Percentiles rank a stretch among this genome's conserved stretches.
These are phyloP conservation scores for Crocodylus rhombifer DNA, from an alignment of 2,797 vertebrate species.

Conservation along the genomic window DNA sequence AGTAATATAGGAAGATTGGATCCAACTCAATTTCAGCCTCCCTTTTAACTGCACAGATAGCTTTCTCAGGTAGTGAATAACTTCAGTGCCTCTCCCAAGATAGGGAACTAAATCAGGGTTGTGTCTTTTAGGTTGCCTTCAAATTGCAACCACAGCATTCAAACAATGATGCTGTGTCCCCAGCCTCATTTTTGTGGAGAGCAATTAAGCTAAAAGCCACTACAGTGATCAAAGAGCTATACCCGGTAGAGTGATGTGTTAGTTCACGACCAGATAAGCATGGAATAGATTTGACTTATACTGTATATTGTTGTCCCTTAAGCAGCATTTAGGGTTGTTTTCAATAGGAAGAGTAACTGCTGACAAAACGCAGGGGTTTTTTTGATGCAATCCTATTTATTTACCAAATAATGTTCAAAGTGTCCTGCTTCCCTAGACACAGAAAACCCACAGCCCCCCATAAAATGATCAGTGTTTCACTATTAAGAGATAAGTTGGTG, in stretches of 20 bases:
- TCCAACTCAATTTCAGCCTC: not conserved
- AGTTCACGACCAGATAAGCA: not conserved
- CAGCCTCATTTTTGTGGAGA: not conserved
- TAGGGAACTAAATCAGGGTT: no score
- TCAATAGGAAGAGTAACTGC: not conserved
- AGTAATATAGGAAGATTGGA: not conserved
- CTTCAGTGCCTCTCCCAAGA: no score
- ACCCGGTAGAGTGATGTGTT: not conserved
- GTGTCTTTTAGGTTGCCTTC: not conserved
- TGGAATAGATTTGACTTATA: not conserved
- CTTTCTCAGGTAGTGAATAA: no score
- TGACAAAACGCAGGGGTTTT: not conserved
- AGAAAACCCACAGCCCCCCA: not conserved
- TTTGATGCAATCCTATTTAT: not conserved
- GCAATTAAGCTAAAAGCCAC: not conserved
- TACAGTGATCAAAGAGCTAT: not conserved
- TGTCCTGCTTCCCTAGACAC: not conserved
- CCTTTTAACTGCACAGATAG: not conserved
- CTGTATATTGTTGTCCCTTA: not conserved
- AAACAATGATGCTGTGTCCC: not conserved
- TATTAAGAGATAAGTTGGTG: not conserved
- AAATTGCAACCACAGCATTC: not conserved
- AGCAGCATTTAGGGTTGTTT: not conserved
- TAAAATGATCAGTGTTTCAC: not conserved
- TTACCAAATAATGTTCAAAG: not conserved